phyloP scores from a whole-genome alignment of 2,113 vertebrate species.

The Microtus montanus region DNA sequence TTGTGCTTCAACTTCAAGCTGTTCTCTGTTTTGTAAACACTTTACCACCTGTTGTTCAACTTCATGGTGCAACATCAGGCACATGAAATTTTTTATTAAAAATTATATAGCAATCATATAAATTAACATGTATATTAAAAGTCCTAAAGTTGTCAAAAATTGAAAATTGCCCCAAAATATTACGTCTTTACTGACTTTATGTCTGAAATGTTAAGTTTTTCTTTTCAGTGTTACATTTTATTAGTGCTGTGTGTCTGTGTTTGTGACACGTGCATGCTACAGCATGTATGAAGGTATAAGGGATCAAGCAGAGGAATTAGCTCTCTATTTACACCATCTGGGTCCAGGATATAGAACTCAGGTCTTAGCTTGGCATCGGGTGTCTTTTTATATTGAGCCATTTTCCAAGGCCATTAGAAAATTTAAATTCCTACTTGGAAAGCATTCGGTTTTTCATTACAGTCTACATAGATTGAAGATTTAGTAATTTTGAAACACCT shows the following conservation, averaged over 20 bases:
- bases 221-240: neutral
- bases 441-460: neutral
- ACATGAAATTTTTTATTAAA: neutral
- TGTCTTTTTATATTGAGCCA: neutral
- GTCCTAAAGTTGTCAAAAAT: neutral
- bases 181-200: neutral
- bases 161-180: neutral
- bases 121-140: neutral
- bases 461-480: neutral
- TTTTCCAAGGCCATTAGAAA: neutral
- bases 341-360: neutral
- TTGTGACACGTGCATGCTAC: neutral
- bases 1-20: slow-evolving; percentile 10
- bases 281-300: neutral
- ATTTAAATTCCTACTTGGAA: slow-evolving; percentile 5
- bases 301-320: neutral
- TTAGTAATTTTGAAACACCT: neutral
- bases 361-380: too few species aligned
- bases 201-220: neutral
- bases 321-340: too few species aligned
- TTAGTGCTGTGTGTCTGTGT: neutral
- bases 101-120: neutral
- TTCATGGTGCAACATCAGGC: neutral
- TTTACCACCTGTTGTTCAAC: neutral
- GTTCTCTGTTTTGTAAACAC: slow-evolving; percentile 15